Percentiles rank a stretch among this genome's conserved stretches.
Conservation (phyloP, 2,888 invertebrate genomes). For the Capitulum mitella region DNA sequence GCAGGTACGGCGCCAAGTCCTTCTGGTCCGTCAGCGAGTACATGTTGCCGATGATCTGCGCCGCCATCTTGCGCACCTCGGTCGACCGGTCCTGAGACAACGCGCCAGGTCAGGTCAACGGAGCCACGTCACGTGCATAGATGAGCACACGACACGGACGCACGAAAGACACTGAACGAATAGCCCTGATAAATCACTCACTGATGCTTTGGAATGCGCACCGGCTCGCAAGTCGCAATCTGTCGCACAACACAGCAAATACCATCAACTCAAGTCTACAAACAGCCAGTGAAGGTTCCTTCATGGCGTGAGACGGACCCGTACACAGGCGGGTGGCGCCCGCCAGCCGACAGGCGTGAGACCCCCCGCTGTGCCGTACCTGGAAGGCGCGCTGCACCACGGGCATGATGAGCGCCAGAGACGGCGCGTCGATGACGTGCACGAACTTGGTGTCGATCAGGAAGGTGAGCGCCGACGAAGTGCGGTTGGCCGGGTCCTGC, state of each 20-base stretch:
- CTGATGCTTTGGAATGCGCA: too few species aligned
- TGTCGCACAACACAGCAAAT: too few species aligned
- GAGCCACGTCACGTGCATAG: too few species aligned
- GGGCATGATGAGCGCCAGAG: slow-evolving; percentile 97
- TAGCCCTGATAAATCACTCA: too few species aligned
- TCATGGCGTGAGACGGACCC: too few species aligned
- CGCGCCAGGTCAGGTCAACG: background rate
- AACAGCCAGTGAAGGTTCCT: too few species aligned
- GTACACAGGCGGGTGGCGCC: too few species aligned
- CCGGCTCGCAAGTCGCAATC: too few species aligned
- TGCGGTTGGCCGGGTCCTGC: slow-evolving; percentile 93
- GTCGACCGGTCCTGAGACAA: slow-evolving; percentile 71
- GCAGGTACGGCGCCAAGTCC: slow-evolving; percentile 91
- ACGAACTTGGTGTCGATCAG: slow-evolving; percentile 94
- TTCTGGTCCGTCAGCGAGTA: slow-evolving; percentile 98
- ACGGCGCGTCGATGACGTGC: slow-evolving; percentile 98
- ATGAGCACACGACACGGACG: background rate
- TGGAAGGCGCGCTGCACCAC: slow-evolving; percentile 96
- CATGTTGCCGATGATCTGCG: slow-evolving; percentile 99
- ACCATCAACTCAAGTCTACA: too few species aligned
- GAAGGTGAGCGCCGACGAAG: slow-evolving; percentile 84
- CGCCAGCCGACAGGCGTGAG: too few species aligned
- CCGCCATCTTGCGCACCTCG: slow-evolving; percentile 97
- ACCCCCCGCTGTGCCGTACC: too few species aligned
- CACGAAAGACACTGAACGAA: too few species aligned